These are phyloP conservation scores for Ginglymostoma cirratum DNA, from an alignment of 2,113 vertebrate genomes.

Conservation along the genomic window DNA sequence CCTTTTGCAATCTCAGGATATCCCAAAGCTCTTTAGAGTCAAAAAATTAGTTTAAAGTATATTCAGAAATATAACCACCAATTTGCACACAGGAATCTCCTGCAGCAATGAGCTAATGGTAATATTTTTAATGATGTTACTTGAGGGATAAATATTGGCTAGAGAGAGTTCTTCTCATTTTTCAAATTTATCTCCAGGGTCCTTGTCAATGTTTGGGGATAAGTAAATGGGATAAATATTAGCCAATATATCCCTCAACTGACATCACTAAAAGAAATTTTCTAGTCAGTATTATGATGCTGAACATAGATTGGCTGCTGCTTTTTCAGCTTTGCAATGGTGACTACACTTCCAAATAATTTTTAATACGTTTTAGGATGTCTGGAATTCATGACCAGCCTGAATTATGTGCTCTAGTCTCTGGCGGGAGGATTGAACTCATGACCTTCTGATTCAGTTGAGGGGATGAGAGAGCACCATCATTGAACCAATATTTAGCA, in stretches of 20 bases:
- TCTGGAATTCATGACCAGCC: not conserved
- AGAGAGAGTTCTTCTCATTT: no score
- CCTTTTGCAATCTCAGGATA: not conserved
- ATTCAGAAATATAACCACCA: not conserved
- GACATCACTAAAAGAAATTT: no score
- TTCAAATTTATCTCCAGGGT: no score
- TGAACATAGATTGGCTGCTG: not conserved
- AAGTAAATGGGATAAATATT: no score
- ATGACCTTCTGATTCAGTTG: not conserved
- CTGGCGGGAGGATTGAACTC: not conserved
- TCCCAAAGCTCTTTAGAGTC: not conserved
- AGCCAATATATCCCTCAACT: no score
- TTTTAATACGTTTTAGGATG: no score
- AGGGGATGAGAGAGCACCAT: not conserved
- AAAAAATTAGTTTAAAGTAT: not conserved
- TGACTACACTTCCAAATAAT: not conserved
- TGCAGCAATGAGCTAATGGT: not conserved
- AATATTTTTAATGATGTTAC: not conserved
- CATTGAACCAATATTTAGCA: not conserved
- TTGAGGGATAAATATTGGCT: not conserved
- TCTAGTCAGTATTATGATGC: no score
- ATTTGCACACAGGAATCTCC: not conserved
- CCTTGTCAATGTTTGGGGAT: no score
- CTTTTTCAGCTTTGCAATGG: not conserved
- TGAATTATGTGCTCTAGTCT: not conserved